Conservation (phyloP, 2,797 vertebrate species). For the Myotis daubentonii region DNA sequence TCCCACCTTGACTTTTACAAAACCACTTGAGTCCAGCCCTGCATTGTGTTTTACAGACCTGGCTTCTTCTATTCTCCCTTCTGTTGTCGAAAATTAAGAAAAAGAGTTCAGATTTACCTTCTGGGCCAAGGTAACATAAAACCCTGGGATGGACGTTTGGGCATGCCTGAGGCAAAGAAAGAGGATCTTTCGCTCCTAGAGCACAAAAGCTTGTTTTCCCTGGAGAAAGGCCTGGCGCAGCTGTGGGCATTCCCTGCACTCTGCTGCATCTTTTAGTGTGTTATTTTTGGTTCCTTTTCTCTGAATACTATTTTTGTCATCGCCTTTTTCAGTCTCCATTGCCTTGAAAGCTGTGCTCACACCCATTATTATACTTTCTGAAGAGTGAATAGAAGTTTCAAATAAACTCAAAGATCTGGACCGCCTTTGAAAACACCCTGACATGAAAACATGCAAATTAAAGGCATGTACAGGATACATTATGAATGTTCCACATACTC, state of each 20-base stretch:
- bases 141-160: neutral
- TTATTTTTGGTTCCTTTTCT: slow-evolving; percentile 80
- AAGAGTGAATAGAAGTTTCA: slow-evolving; percentile 72
- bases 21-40: neutral
- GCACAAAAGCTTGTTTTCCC: slow-evolving; percentile 31
- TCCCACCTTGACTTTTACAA: neutral
- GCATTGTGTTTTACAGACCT: neutral
- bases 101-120: neutral
- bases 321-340: slow-evolving; percentile 71
- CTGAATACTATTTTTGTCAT: slow-evolving; percentile 77
- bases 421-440: slow-evolving; percentile 58
- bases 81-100: neutral
- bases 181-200: neutral
- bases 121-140: neutral
- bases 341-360: slow-evolving; percentile 76
- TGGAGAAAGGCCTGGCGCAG: slow-evolving; percentile 42
- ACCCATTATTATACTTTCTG: slow-evolving; percentile 78
- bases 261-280: slow-evolving; percentile 27
- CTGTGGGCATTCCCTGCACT: slow-evolving; percentile 77
- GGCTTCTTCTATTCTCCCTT: neutral
- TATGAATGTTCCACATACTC: neutral
- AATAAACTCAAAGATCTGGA: slow-evolving; percentile 70
- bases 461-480: slow-evolving; percentile 17
- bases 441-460: slow-evolving; percentile 61
- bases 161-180: neutral